Evolutionary conservation across 2,888 invertebrate genomes (phyloP), one percentile per base, ranked within the genome.

Genomic region (Timandra comae): DNA sequence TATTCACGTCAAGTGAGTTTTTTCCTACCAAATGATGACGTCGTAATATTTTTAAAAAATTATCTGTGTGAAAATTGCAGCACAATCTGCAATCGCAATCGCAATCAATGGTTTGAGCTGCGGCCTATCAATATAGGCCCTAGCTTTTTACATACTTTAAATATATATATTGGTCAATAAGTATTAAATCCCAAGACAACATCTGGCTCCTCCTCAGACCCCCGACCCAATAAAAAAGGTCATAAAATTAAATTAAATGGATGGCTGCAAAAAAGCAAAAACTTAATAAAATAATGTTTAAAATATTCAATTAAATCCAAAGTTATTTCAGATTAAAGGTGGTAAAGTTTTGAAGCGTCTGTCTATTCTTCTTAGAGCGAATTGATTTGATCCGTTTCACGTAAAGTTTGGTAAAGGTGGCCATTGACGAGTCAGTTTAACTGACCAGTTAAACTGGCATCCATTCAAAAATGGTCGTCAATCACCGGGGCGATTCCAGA

Each of bases 381-480:
- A 77, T 77, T 74, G 80, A 79, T 75, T 76, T 68, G 71, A 73
- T 76, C 73, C 63, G 67, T 71, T 72, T 67, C 68, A 47, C 59
- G 59, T 60, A 52, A 56, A 71, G 64, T 68, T 71, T 63, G 48
- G 44, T n/a, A n/a, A n/a, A n/a, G n/a, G n/a, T n/a, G n/a, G n/a
- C n/a, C n/a, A n/a, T n/a, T n/a, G n/a, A n/a, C n/a, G n/a, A n/a
- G n/a, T n/a, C n/a, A n/a, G n/a, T n/a, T n/a, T n/a, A n/a, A n/a
- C n/a, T n/a, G n/a, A n/a, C n/a, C n/a, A n/a, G n/a, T n/a, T n/a
- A n/a, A n/a, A n/a, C n/a, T n/a, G n/a, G n/a, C n/a, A n/a, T n/a
- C n/a, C n/a, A n/a, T n/a, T n/a, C n/a, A n/a, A n/a, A n/a, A n/a
- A n/a, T n/a, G n/a, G n/a, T n/a, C n/a, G n/a, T n/a, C n/a, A n/a